Evolutionary conservation across 2,888 invertebrate species (phyloP).

Genomic region (Lycia hirtaria): DNA sequence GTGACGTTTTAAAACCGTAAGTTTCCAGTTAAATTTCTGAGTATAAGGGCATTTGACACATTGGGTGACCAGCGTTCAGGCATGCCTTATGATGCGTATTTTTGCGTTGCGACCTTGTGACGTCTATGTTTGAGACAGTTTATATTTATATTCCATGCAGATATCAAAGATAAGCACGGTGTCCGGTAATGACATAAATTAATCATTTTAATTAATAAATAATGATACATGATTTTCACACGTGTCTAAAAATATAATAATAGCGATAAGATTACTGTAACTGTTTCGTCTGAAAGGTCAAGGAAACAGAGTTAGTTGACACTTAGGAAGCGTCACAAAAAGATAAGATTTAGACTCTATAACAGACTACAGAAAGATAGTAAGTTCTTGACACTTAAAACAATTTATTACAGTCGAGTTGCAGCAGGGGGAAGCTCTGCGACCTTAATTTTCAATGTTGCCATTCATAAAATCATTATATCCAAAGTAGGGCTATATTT

Average conservation of each 20-base stretch:
- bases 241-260: neutral
- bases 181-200: neutral
- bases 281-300: neutral
- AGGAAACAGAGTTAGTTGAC: constrained; percentile 1
- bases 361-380: neutral
- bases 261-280: neutral
- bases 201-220: neutral
- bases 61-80: too few species aligned
- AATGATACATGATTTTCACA: neutral
- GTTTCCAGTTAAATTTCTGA: too few species aligned
- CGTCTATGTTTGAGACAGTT: neutral
- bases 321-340: neutral
- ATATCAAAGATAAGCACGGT: constrained; percentile 9
- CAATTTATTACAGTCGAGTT: too few species aligned
- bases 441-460: too few species aligned
- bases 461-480: too few species aligned
- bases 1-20: too few species aligned
- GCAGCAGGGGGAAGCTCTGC: too few species aligned
- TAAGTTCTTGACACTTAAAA: neutral
- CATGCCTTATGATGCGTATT: too few species aligned
- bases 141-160: neutral
- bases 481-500: too few species aligned
- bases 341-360: neutral
- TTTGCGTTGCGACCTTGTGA: too few species aligned
- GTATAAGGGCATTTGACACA: too few species aligned